Conservation (phyloP, 2,797 vertebrate species). For the Melanogrammus aeglefinus region DNA sequence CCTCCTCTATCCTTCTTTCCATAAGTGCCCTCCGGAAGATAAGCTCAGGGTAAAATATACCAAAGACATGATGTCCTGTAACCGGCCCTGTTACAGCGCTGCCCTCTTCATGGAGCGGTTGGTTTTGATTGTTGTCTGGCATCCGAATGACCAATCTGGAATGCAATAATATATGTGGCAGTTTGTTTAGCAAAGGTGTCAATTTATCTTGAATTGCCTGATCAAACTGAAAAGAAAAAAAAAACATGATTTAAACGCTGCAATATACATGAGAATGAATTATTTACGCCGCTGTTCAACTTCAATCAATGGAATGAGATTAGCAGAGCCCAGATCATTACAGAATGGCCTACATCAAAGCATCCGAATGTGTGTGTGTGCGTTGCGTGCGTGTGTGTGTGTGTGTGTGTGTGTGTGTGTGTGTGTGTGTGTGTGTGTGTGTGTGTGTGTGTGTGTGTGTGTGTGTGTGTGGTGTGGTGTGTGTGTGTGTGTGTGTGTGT, state of each 20-base stretch:
- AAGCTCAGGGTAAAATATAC: too few species aligned
- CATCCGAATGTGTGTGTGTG: constrained; percentile 24
- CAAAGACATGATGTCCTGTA: too few species aligned
- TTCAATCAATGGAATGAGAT: constrained; percentile 87
- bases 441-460: too few species aligned
- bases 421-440: too few species aligned
- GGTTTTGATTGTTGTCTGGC: too few species aligned
- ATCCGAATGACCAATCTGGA: background rate
- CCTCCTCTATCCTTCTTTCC: too few species aligned
- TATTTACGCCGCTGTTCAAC: constrained; percentile 82
- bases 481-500: too few species aligned
- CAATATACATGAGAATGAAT: constrained; percentile 86
- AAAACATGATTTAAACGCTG: constrained; percentile 70
- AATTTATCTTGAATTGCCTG: constrained; percentile 55
- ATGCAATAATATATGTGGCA: constrained; percentile 36
- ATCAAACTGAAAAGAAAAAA: constrained; percentile 61
- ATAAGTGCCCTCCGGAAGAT: too few species aligned
- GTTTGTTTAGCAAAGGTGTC: constrained; percentile 56
- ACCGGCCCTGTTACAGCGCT: too few species aligned
- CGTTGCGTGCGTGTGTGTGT: constrained; percentile 39
- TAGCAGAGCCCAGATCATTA: constrained; percentile 79
- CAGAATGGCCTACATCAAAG: constrained; percentile 63
- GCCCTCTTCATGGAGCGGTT: too few species aligned
- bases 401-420: background rate
- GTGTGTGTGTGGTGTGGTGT: background rate